A percentile compares a stretch with the other conserved stretches of the same genome.
These are phyloP conservation scores for Antigone vipio DNA, from an alignment of 2,113 vertebrate species.

Conservation along the genomic window DNA sequence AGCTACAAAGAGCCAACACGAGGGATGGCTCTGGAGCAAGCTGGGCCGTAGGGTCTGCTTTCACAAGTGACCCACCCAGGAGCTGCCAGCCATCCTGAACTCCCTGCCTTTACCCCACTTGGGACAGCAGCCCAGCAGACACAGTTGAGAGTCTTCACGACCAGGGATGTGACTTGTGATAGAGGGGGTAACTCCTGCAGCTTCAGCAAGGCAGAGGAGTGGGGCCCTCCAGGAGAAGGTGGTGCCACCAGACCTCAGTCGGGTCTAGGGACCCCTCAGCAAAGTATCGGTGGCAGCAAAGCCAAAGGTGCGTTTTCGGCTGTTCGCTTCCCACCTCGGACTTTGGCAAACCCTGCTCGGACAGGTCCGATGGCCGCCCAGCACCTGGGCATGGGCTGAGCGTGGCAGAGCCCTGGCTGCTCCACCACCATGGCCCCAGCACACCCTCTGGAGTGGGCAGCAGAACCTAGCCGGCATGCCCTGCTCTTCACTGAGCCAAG, in stretches of 20 bases:
- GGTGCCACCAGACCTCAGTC: background rate
- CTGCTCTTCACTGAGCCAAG: background rate
- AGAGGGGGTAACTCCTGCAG: background rate
- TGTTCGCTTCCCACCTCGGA: background rate
- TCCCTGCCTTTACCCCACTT: background rate
- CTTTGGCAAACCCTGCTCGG: background rate
- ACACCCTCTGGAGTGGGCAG: background rate
- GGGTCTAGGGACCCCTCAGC: background rate
- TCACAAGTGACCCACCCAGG: background rate
- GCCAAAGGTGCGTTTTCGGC: background rate
- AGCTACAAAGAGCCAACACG: fast-evolving
- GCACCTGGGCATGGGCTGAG: background rate
- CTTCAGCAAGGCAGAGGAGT: background rate
- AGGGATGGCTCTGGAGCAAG: background rate
- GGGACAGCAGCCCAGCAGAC: background rate
- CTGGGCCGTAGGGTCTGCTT: background rate
- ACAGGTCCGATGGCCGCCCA: background rate
- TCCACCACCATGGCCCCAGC: too few species aligned
- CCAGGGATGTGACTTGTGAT: background rate
- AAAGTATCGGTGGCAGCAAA: background rate
- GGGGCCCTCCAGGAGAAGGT: background rate
- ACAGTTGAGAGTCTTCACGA: background rate
- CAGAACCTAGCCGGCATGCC: background rate
- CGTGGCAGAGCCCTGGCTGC: too few species aligned
- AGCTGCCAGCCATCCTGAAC: background rate